These are phyloP conservation scores for Gymnobelideus leadbeateri DNA, from an alignment of 2,113 vertebrate species.

Conservation along the genomic window DNA sequence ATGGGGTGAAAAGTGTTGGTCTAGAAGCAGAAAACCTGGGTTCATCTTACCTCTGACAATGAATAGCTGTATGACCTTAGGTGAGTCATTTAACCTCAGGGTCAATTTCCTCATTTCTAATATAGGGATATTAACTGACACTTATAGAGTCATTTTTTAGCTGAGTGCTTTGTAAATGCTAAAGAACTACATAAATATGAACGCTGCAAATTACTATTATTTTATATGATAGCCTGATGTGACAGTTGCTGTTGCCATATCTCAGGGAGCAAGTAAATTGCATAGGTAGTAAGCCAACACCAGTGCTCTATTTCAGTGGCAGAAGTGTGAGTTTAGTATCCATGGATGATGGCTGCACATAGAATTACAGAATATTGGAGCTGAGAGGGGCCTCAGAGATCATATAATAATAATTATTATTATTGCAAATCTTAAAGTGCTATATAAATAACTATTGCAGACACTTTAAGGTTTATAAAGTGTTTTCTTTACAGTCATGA, in stretches of 20 bases:
- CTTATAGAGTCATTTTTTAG: background rate
- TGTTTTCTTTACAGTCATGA: background rate
- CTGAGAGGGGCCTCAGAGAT: no score
- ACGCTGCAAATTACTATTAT: background rate
- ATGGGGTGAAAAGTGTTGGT: background rate
- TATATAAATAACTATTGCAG: background rate
- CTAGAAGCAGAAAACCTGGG: background rate
- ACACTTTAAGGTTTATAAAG: background rate
- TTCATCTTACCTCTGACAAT: background rate
- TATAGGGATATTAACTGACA: background rate
- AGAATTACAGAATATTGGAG: background rate
- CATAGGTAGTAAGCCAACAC: background rate
- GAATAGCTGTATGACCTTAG: background rate
- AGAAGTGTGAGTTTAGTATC: background rate
- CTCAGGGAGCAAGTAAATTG: background rate
- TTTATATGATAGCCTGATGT: background rate
- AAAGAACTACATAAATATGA: background rate
- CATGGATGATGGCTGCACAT: background rate
- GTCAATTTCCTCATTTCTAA: background rate
- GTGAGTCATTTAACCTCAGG: background rate
- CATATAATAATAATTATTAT: no score
- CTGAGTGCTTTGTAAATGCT: background rate
- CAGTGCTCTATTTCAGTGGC: background rate
- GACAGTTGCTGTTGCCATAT: background rate
- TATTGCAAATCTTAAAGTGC: no score